Percentiles rank a stretch among this genome's conserved stretches.
Evolutionary conservation across 2,113 vertebrate genomes (phyloP).

Genomic region (Hemiscyllium ocellatum): DNA sequence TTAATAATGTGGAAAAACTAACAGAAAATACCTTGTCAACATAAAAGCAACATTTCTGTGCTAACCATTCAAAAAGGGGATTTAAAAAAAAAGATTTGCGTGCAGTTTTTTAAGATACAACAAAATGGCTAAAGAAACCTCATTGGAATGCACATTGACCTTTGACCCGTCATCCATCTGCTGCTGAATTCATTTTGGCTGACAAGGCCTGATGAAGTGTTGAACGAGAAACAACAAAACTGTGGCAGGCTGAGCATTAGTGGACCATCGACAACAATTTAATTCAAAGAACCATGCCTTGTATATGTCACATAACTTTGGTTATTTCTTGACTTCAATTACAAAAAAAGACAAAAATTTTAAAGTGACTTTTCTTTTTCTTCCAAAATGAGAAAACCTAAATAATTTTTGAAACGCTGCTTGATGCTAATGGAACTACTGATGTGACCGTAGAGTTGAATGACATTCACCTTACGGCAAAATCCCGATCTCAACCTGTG

Average conservation of each 20-base stretch:
- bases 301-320: neutral
- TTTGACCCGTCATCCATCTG: constrained; percentile 29
- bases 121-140: constrained; percentile 14
- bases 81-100: neutral
- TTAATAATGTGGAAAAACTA: neutral
- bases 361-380: neutral
- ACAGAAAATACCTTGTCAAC: neutral
- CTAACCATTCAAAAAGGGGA: neutral
- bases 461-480: neutral
- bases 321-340: neutral
- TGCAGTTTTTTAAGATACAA: neutral
- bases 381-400: neutral
- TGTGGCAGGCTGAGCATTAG: constrained; percentile 9
- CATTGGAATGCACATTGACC: constrained; percentile 29
- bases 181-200: constrained; percentile 29
- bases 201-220: constrained; percentile 34
- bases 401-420: neutral
- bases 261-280: neutral
- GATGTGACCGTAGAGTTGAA: neutral
- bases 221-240: neutral
- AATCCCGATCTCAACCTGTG: neutral
- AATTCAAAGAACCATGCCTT: neutral
- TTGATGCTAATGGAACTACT: neutral
- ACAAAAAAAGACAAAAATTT: neutral
- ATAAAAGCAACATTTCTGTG: neutral